Conservation (phyloP, 2,113 vertebrate genomes). For the Mirounga angustirostris region DNA sequence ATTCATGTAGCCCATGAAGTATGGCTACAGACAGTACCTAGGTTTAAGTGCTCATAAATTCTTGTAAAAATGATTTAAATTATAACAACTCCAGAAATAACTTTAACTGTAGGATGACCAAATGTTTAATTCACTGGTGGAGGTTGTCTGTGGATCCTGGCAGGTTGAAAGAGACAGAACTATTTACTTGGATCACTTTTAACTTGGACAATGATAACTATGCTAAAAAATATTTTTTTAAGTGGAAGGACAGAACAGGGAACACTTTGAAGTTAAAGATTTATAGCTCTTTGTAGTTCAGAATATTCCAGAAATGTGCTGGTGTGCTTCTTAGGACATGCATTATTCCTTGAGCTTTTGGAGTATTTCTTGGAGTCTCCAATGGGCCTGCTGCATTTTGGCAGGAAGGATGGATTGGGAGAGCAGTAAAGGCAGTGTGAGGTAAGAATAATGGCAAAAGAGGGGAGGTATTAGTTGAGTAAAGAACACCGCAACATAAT, state of each 20-base stretch:
- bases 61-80: slow-evolving; percentile 74
- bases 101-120: slow-evolving; percentile 59
- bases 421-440: background rate
- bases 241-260: slow-evolving; percentile 28
- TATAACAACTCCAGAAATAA: slow-evolving; percentile 69
- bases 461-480: background rate
- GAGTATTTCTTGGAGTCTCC: background rate
- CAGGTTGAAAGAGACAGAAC: slow-evolving; percentile 46
- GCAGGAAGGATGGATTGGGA: background rate
- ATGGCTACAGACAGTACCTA: slow-evolving; percentile 65
- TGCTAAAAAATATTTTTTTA: slow-evolving; percentile 38
- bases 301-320: slow-evolving; percentile 60
- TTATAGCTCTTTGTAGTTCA: slow-evolving; percentile 51
- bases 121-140: slow-evolving; percentile 35
- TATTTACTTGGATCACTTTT: slow-evolving; percentile 58
- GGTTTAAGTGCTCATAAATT: slow-evolving; percentile 76
- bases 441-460: background rate
- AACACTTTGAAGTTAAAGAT: slow-evolving; percentile 65
- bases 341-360: background rate
- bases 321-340: background rate
- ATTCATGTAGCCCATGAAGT: slow-evolving; percentile 71
- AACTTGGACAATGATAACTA: slow-evolving; percentile 61
- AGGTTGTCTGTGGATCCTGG: slow-evolving; percentile 56
- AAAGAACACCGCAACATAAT: background rate
- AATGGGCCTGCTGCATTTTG: background rate